Evolutionary conservation across 2,888 invertebrate genomes (phyloP), one percentile per base, ranked within the genome.

Genomic region (Orthosia gracilis): DNA sequence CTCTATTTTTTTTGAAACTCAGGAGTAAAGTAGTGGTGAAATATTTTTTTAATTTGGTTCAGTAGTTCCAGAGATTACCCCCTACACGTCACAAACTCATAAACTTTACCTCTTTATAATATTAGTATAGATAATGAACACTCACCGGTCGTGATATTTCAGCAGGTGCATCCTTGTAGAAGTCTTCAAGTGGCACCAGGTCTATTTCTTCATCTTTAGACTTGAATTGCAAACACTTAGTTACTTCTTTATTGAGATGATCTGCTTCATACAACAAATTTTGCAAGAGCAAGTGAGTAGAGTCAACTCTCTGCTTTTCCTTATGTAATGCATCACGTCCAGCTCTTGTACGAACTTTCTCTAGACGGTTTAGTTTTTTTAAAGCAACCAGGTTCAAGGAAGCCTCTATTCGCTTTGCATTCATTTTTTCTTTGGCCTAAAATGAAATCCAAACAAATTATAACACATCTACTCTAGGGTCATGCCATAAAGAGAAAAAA

Each of bases 131-230:
- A n/a, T 21, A 45, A 45, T 13, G 5, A 67, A 47, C 9, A 73
- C 97, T 95, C 94, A 98, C 98, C 21, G 97, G 97, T 82, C 97
- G 97, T 18, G 98, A 97, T 73, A 98, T 97, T 63, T 96, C 97
- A 85, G 96, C 93, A 13, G 98, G 98, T 26, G 99, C 99, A 92
- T 98, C 97, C 87, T 97, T 96, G 89, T 98, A 98, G 93, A 99
- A 99, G 89, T 99, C 98, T 73, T 98, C 98, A 67, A 98, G 97
- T 0, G 98, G 94, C 2, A 99, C 98, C 66, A 99, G 96, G 89
- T 99, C 98, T 88, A 99, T 99, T 90, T 98, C 98, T 94, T 99
- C 99, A 97, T 99, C 99, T 92, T 98, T 98, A 15, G 99, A 99
- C 91, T 99, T 99, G 92, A 99, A 99, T 91, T 99, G 98, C 76